Evolutionary conservation across 2,888 invertebrate genomes (phyloP).

Genomic region (Ectemnius continuus): DNA sequence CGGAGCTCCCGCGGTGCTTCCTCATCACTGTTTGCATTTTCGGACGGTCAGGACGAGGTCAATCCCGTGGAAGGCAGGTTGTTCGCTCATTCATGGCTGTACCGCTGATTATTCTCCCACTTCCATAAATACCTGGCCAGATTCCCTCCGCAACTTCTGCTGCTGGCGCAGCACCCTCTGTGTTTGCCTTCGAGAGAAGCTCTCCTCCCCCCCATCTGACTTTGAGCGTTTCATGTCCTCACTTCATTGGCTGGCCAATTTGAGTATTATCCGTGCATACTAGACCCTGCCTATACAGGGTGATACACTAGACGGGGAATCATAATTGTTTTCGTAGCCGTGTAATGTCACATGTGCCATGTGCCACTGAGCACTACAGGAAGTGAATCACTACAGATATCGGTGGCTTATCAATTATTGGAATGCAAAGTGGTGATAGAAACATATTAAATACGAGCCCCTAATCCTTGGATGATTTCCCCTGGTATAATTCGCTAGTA

Average conservation of each 20-base stretch:
- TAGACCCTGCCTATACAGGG: too few species aligned
- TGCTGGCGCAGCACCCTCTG: neutral
- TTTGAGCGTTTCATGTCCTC: neutral
- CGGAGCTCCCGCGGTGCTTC: conserved; percentile 57
- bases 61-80: conserved; percentile 57
- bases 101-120: conserved; percentile 65
- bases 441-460: conserved; percentile 44
- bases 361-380: too few species aligned
- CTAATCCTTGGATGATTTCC: conserved; percentile 37
- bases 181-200: neutral
- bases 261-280: too few species aligned
- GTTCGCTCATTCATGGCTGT: conserved; percentile 31
- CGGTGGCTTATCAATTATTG: too few species aligned
- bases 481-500: conserved; percentile 49
- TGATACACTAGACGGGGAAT: too few species aligned
- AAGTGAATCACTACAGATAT: too few species aligned
- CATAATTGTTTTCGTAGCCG: too few species aligned
- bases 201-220: neutral
- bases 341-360: too few species aligned
- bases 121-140: conserved; percentile 50
- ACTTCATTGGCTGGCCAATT: neutral
- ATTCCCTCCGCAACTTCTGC: neutral
- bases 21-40: conserved; percentile 68
- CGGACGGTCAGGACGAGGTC: conserved; percentile 56
- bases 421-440: conserved; percentile 45